A percentile compares a stretch with the other conserved stretches of the same genome.
phyloP scores from a whole-genome alignment of 2,113 vertebrate species.

The Chionodraco myersi region DNA sequence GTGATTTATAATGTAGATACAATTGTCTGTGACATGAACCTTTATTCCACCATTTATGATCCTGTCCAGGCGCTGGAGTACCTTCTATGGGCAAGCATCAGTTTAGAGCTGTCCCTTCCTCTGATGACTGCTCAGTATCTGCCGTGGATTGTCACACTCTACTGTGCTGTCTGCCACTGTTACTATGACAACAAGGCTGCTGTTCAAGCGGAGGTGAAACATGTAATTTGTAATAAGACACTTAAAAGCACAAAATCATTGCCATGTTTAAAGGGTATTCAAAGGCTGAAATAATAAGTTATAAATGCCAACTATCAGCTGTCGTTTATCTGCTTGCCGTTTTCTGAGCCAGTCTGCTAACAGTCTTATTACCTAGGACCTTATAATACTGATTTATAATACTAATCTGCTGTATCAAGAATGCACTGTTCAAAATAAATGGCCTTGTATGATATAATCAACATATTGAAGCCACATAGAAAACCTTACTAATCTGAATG shows the following conservation, averaged over 20 bases:
- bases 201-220: conserved; percentile 88
- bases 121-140: conserved; percentile 87
- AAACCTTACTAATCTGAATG: background rate
- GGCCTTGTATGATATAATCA: background rate
- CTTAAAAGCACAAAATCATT: conserved; percentile 14
- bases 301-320: background rate
- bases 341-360: background rate
- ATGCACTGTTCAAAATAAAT: background rate
- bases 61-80: conserved; percentile 88
- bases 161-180: conserved; percentile 92
- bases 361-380: background rate
- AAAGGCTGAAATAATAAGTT: conserved; percentile 15
- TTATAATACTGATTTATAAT: background rate
- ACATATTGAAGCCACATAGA: background rate
- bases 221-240: conserved; percentile 10
- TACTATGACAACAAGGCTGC: conserved; percentile 88
- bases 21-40: background rate
- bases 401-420: background rate
- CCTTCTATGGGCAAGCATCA: conserved; percentile 92
- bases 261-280: background rate
- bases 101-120: conserved; percentile 89
- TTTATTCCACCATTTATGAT: conserved; percentile 9
- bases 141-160: conserved; percentile 90
- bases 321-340: background rate
- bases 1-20: background rate